Conservation (phyloP, 2,797 vertebrate species). For the Pseudomugil gertrudae region DNA sequence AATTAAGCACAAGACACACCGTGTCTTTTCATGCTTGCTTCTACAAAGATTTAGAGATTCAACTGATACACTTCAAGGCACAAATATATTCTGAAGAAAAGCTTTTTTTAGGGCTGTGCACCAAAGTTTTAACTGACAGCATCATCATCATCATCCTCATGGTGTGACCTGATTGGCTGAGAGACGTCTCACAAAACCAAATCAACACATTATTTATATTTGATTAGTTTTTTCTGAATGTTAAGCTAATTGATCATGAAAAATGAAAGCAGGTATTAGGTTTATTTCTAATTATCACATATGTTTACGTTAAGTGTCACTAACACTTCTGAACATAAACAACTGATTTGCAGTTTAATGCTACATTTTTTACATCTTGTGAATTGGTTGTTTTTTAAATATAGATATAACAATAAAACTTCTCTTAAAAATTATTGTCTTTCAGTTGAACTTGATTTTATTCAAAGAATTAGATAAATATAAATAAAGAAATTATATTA, state of each 20-base stretch:
- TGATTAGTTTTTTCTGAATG: background rate
- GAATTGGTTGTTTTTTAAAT: background rate
- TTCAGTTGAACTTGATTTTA: too few relatives aligned
- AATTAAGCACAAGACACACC: background rate
- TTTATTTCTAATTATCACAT: background rate
- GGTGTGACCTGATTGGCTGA: conserved; percentile 27
- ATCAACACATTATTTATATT: too few relatives aligned
- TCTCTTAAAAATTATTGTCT: too few relatives aligned
- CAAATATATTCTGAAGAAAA: background rate
- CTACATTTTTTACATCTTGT: background rate
- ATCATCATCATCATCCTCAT: background rate
- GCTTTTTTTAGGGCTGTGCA: background rate
- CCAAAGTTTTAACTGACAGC: background rate
- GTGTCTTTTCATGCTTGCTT: background rate
- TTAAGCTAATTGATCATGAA: background rate
- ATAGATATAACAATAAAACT: background rate
- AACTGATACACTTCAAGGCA: background rate
- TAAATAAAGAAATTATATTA: too few relatives aligned
- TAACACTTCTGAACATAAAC: too few relatives aligned
- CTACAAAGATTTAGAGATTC: background rate
- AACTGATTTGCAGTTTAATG: background rate
- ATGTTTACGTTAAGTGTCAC: too few relatives aligned
- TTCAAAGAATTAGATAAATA: too few relatives aligned
- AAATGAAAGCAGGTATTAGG: background rate
- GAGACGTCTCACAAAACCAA: background rate